A percentile compares a stretch with the other conserved stretches of the same genome.
Evolutionary conservation across 1,140 invertebrate genomes (phyloP).

Genomic region (Drosophila repletoides): DNA sequence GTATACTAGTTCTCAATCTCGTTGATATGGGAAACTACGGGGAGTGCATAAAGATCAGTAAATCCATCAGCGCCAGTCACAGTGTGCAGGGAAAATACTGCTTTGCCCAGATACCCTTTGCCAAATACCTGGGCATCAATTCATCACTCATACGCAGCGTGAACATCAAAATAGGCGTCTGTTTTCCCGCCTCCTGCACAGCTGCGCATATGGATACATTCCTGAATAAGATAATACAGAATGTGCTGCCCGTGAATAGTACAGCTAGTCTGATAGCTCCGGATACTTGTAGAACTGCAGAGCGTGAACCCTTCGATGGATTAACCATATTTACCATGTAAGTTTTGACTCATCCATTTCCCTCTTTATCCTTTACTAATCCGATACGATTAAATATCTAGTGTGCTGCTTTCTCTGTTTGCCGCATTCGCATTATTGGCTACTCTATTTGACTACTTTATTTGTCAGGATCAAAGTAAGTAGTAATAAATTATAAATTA

Average conservation of each 20-base stretch:
- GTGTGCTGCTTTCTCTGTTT: constrained; percentile 47
- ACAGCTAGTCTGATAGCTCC: constrained; percentile 15
- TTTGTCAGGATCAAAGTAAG: constrained; percentile 34
- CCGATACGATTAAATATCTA: background rate
- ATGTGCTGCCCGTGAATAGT: constrained; percentile 5
- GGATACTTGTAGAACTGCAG: constrained; percentile 25
- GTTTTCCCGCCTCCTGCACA: constrained; percentile 24
- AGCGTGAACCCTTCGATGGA: constrained; percentile 14
- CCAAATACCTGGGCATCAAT: constrained; percentile 20
- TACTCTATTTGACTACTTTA: constrained; percentile 50
- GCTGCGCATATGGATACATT: constrained; percentile 21
- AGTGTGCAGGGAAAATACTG: constrained; percentile 53
- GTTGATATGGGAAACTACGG: constrained; percentile 61
- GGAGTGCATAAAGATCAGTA: constrained; percentile 54
- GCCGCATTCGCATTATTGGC: constrained; percentile 13
- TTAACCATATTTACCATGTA: constrained; percentile 61
- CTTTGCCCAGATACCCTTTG: constrained; percentile 30
- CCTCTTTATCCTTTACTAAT: too few relatives aligned
- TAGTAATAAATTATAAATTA: too few relatives aligned
- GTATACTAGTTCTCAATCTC: constrained; percentile 44
- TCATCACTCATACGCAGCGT: background rate
- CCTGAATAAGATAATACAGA: constrained; percentile 21
- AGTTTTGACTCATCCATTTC: background rate
- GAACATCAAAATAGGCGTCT: constrained; percentile 9
- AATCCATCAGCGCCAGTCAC: constrained; percentile 5